These are phyloP conservation scores for Antrozous pallidus DNA, from an alignment of 2,797 vertebrate genomes.

Conservation along the genomic window DNA sequence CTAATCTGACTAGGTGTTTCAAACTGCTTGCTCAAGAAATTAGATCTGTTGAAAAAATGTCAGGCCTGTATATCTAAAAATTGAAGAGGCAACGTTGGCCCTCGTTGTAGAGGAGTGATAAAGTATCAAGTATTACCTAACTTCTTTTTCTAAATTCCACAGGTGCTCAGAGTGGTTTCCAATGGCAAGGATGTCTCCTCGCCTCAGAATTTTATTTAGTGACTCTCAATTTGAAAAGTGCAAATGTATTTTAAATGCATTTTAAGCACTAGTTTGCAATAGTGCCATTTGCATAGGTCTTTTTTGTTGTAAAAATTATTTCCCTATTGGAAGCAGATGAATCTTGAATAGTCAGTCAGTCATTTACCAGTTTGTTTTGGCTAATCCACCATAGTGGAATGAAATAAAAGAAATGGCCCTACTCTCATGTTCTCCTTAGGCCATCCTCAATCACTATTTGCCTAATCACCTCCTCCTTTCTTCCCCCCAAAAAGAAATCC, in stretches of 20 bases:
- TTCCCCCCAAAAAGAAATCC: not conserved
- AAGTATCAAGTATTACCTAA: not conserved
- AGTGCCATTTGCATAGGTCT: not conserved
- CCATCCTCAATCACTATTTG: not conserved
- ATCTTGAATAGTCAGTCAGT: not conserved
- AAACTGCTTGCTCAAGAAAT: not conserved
- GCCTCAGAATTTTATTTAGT: not conserved
- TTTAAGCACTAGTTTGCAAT: not conserved
- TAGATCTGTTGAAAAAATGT: not conserved
- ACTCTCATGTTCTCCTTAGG: not conserved
- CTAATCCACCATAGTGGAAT: not conserved
- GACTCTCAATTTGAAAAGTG: conserved; percentile 30
- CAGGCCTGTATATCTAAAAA: not conserved
- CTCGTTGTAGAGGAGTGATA: not conserved
- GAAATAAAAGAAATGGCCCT: not conserved
- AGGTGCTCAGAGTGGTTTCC: not conserved
- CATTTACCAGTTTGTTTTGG: not conserved
- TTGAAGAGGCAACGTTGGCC: not conserved
- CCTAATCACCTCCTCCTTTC: not conserved
- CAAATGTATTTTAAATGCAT: not conserved
- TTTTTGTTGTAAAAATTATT: not conserved
- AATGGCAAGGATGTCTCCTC: not conserved
- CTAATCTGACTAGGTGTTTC: not conserved
- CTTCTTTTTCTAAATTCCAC: not conserved
- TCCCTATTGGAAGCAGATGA: conserved; percentile 25